Evolutionary conservation across 2,888 invertebrate genomes (phyloP).

Genomic region (Caenorhabditis sulstoni): DNA sequence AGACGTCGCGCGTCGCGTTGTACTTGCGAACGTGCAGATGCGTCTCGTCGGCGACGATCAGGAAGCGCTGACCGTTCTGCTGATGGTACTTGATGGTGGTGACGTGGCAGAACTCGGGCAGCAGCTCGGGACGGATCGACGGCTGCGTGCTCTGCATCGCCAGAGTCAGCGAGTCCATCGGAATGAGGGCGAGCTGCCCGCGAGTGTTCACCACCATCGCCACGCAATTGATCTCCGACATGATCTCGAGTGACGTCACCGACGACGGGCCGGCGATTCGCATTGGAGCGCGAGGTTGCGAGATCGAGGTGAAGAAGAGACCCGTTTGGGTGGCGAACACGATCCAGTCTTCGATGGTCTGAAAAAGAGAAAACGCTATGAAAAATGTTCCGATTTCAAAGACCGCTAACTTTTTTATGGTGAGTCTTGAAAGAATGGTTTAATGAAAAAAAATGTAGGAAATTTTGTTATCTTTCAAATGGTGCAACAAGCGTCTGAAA

Average conservation of each 20-base stretch:
- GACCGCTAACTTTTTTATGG: no score
- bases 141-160: constrained; percentile 59
- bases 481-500: no score
- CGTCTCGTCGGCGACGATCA: constrained; percentile 62
- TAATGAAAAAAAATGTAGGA: no score
- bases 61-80: constrained; percentile 45
- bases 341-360: constrained; percentile 70
- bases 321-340: constrained; percentile 75
- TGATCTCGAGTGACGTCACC: constrained; percentile 65
- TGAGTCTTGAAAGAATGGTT: no score
- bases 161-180: constrained; percentile 57
- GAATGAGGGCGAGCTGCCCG: constrained; percentile 55
- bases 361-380: no score
- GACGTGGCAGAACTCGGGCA: constrained; percentile 51
- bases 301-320: constrained; percentile 71
- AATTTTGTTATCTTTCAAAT: no score
- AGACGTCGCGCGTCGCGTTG: constrained; percentile 70
- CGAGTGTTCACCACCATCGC: constrained; percentile 50
- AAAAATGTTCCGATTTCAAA: no score
- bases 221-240: constrained; percentile 63
- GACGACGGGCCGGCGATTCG: constrained; percentile 69
- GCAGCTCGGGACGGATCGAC: constrained; percentile 59
- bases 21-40: constrained; percentile 74
- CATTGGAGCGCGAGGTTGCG: constrained; percentile 68
- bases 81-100: constrained; percentile 52